Evolutionary conservation across 2,113 vertebrate genomes (phyloP).

Genomic region (Carassius carassius): DNA sequence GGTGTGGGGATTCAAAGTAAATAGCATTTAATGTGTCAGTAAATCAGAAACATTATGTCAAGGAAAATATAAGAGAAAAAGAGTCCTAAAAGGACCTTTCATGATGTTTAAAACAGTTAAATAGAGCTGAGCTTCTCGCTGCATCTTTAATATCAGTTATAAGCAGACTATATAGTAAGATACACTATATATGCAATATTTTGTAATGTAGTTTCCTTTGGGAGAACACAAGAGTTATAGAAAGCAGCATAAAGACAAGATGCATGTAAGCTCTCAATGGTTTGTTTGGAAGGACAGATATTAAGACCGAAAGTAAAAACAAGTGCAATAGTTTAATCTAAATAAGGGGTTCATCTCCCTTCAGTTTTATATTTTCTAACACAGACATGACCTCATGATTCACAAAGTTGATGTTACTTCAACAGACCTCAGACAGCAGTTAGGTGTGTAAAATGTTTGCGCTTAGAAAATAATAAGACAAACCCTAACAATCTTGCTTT

Average conservation of each 20-base stretch:
- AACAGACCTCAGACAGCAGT: background rate
- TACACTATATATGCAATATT: background rate
- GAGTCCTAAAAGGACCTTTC: slow-evolving; percentile 6
- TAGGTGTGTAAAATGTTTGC: slow-evolving; percentile 3
- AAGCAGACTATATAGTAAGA: background rate
- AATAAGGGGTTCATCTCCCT: background rate
- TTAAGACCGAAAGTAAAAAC: background rate
- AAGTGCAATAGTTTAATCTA: background rate
- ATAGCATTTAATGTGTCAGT: slow-evolving; percentile 57
- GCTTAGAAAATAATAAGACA: slow-evolving; percentile 25
- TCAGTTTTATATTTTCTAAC: background rate
- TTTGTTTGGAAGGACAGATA: background rate
- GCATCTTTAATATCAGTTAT: background rate
- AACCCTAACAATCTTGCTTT: slow-evolving; percentile 29
- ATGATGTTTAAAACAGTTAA: background rate
- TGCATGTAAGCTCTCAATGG: background rate
- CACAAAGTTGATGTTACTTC: background rate
- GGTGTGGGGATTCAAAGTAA: slow-evolving; percentile 45
- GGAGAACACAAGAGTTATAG: background rate
- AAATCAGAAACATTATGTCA: slow-evolving; percentile 54
- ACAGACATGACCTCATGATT: slow-evolving; percentile 6
- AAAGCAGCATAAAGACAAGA: background rate
- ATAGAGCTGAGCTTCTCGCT: background rate
- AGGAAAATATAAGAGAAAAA: slow-evolving; percentile 37
- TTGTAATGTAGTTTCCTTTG: background rate